Evolutionary conservation across 2,113 vertebrate species (phyloP).

Genomic region (Procavia capensis): DNA sequence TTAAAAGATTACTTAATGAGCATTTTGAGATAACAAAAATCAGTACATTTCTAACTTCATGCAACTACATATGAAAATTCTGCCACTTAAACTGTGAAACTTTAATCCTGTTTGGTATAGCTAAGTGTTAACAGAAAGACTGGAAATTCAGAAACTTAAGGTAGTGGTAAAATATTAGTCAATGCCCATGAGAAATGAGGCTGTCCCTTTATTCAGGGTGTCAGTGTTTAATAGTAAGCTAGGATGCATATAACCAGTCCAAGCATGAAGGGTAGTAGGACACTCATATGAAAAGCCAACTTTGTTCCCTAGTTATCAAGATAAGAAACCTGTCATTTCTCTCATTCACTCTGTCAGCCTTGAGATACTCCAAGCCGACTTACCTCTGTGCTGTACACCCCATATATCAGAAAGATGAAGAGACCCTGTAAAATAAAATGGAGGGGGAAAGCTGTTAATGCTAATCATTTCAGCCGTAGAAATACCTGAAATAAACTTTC

Average conservation of each 20-base stretch:
- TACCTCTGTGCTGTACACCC: constrained; percentile 98
- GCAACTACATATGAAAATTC: background rate
- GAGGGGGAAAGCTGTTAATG: constrained; percentile 91
- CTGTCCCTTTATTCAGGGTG: constrained; percentile 95
- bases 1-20: constrained; percentile 18
- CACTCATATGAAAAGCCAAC: constrained; percentile 92
- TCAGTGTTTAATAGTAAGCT: constrained; percentile 98
- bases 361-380: constrained; percentile 98
- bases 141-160: constrained; percentile 97
- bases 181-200: constrained; percentile 97
- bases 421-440: constrained; percentile 95
- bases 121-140: constrained; percentile 93
- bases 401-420: constrained; percentile 99
- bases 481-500: constrained; percentile 92
- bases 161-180: constrained; percentile 98
- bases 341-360: constrained; percentile 99
- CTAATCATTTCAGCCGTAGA: constrained; percentile 91
- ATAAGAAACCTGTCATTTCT: constrained; percentile 99
- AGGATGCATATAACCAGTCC: constrained; percentile 98
- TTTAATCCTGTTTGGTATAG: constrained; percentile 68
- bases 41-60: constrained; percentile 33
- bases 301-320: constrained; percentile 94
- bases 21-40: constrained; percentile 22
- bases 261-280: constrained; percentile 99
- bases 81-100: constrained; percentile 10